These are phyloP conservation scores for Caenorhabditis elegans DNA, from an alignment of 1,140 invertebrate species.

Conservation along the genomic window DNA sequence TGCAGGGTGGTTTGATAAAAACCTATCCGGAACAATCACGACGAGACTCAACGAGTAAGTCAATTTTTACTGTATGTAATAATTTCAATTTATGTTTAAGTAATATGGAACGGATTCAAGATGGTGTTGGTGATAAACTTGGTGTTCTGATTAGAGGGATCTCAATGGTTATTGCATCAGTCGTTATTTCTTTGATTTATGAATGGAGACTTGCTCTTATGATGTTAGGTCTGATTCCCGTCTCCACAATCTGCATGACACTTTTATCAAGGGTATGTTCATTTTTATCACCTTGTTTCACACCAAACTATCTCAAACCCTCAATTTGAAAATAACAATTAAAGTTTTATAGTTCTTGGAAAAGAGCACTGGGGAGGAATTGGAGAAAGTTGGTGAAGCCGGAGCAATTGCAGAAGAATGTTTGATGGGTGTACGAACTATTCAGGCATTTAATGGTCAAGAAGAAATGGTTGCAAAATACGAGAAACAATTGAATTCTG, in stretches of 20 bases:
- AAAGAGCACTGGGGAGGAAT: conserved; percentile 73
- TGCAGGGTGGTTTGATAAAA: conserved; percentile 84
- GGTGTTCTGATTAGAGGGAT: conserved; percentile 74
- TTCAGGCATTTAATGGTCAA: conserved; percentile 80
- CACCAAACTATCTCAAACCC: no score
- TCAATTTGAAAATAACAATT: no score
- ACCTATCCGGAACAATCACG: conserved; percentile 82
- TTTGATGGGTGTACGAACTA: conserved; percentile 76
- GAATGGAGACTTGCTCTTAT: conserved; percentile 55
- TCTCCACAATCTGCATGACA: conserved; percentile 41
- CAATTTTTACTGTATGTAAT: neutral
- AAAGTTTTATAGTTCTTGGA: conserved; percentile 45
- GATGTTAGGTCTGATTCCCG: conserved; percentile 49
- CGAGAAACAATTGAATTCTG: conserved; percentile 42
- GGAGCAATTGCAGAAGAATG: conserved; percentile 80
- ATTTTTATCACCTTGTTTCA: no score
- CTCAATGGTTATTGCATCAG: conserved; percentile 50
- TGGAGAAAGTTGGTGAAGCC: conserved; percentile 77
- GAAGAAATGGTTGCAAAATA: conserved; percentile 71
- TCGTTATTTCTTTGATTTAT: conserved; percentile 53
- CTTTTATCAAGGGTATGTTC: conserved; percentile 38
- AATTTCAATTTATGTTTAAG: no score
- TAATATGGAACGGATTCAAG: conserved; percentile 83
- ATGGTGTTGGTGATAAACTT: conserved; percentile 85
- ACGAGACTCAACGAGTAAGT: conserved; percentile 83